A percentile compares a stretch with the other conserved stretches of the same genome.
Conservation (phyloP, 2,797 vertebrate species). For the Silurus aristotelis region DNA sequence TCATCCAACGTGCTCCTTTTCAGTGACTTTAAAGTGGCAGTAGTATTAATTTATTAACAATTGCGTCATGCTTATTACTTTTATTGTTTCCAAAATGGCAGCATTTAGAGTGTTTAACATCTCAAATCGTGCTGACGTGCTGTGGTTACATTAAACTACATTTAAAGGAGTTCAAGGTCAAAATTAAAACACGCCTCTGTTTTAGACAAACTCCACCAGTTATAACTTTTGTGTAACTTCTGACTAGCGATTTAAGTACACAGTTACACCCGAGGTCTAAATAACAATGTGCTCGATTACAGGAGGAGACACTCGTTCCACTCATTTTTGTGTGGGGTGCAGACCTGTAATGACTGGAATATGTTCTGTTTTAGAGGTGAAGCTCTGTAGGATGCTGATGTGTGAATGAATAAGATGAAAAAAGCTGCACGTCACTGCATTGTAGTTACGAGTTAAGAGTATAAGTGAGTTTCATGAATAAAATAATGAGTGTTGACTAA, state of each 20-base stretch:
- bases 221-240: background rate
- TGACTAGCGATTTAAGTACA: background rate
- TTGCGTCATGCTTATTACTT: background rate
- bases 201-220: background rate
- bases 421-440: background rate
- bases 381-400: constrained; percentile 8
- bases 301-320: background rate
- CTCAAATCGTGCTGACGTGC: background rate
- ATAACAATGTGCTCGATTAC: background rate
- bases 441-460: background rate
- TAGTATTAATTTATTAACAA: background rate
- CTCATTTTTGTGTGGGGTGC: background rate
- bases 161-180: background rate
- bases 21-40: background rate
- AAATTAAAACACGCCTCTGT: background rate
- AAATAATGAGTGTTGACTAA: constrained; percentile 54
- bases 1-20: background rate
- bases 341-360: background rate
- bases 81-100: background rate
- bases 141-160: background rate
- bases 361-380: background rate
- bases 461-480: constrained; percentile 43
- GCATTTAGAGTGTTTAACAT: background rate
- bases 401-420: background rate
- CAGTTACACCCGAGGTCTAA: background rate